Percentiles rank a stretch among this genome's conserved stretches.
Evolutionary conservation across 2,113 vertebrate genomes (phyloP).

Genomic region (Scomber scombrus): DNA sequence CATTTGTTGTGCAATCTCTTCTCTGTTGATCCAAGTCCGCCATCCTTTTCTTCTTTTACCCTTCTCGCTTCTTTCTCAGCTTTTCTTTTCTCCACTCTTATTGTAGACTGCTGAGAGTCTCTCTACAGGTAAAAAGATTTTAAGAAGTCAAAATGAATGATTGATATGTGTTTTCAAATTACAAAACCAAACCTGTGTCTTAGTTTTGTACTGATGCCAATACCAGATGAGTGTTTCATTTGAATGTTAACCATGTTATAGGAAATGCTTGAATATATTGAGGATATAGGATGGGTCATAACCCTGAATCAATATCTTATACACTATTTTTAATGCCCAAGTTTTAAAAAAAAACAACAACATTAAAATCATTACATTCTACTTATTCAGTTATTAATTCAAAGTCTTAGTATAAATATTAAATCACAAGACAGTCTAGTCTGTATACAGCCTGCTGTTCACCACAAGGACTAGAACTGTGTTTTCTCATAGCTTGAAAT

Average conservation of each 20-base stretch:
- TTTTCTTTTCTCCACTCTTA: not conserved
- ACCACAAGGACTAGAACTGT: conserved; percentile 13
- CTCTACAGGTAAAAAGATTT: conserved; percentile 9
- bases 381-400: conserved; percentile 11
- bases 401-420: not conserved
- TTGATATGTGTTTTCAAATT: not conserved
- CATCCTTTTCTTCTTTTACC: not conserved
- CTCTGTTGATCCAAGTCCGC: conserved; percentile 19
- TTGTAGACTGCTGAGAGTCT: not conserved
- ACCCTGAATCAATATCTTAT: not conserved
- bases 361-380: conserved; percentile 17
- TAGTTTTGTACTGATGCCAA: not conserved
- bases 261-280: conserved; percentile 23
- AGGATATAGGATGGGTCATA: not conserved
- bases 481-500: not conserved
- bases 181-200: not conserved
- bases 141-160: not conserved
- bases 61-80: not conserved
- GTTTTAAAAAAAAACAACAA: conserved; percentile 18
- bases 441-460: conserved; percentile 15
- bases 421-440: not conserved
- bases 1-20: conserved; percentile 17
- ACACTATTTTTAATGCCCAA: not conserved
- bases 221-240: conserved; percentile 5
- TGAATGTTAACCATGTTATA: conserved; percentile 4